Evolutionary conservation across 2,888 invertebrate genomes (phyloP), one percentile per base, ranked within the genome.

Genomic region (Cerceris rybyensis): DNA sequence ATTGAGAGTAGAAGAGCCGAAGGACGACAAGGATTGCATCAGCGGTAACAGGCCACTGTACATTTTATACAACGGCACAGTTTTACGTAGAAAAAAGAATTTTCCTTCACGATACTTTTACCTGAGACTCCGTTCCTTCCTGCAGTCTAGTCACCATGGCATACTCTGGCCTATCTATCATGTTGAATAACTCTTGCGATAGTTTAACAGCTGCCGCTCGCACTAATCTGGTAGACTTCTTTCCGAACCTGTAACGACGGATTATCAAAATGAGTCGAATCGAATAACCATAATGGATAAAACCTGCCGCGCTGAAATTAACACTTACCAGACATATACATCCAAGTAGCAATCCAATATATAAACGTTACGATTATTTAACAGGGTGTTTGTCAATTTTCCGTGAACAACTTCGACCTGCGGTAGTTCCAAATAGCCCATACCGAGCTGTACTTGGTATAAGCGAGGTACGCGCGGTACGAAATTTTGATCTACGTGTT

Each of bases 401-500:
- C 95, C 95, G 82, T 96, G 96, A 0, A 96, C 95, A 52, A 96
- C 94, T 91, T 96, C 96, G 6, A 96, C 97, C 94, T 99, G 99
- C 4, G 99, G 99, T 87, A 99, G 93, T 93, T 99, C 99, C 86
- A 99, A 93, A 93, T 99, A 99, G 0, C 99, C 99, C 98, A 98
- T 99, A 60, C 99, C 99, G 13, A 99, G 94, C 88, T 98, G 97
- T 69, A 99, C 98, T 93, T 98, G 97, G 93, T 99, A 99, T 69
- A 99, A 93, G 6, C 97, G 95, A 0, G 98, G 96, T 13, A 94
- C 91, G 0, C 94, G 92, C 84, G 96, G 96, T 9, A 93, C 88
- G 90, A 96, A 96, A 69, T 95, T 93, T 0, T 94, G 93, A 58
- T 95, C 93, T 0, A 97, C 96, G 90, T 97, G 96, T 91, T 97